phyloP scores from a whole-genome alignment of 2,888 invertebrate genomes.

The Muschampia plurimacula region DNA sequence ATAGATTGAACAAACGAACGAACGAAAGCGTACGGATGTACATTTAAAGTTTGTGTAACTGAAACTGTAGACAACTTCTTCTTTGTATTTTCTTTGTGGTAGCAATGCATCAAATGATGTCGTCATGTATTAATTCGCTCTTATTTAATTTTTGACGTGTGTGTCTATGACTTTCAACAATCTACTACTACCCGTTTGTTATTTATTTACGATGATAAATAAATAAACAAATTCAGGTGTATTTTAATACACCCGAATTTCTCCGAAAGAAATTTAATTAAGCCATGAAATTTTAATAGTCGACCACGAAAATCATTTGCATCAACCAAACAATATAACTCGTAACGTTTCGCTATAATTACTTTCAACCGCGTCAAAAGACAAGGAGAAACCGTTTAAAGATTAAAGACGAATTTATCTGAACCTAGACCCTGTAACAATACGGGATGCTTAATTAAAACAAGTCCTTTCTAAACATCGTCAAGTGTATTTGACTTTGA shows the following conservation, averaged over 20 bases:
- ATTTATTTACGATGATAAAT: no score
- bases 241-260: neutral
- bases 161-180: no score
- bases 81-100: no score
- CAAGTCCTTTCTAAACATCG: slow-evolving; percentile 17
- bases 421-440: slow-evolving; percentile 10
- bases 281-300: neutral
- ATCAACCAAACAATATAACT: slow-evolving; percentile 3
- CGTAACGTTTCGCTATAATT: slow-evolving; percentile 12
- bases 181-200: no score
- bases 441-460: slow-evolving; percentile 17
- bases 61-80: no score
- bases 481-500: slow-evolving; percentile 31
- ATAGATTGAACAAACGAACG: no score
- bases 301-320: slow-evolving; percentile 3
- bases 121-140: no score
- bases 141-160: no score
- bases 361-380: slow-evolving; percentile 34
- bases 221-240: no score
- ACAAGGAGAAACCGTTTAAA: slow-evolving; percentile 20
- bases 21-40: no score
- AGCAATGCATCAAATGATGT: no score
- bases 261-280: neutral
- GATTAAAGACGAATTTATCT: slow-evolving; percentile 22
- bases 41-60: no score